Base-by-base conservation (phyloP, 1,140 invertebrate species). In the Panonychus citri region DNA sequence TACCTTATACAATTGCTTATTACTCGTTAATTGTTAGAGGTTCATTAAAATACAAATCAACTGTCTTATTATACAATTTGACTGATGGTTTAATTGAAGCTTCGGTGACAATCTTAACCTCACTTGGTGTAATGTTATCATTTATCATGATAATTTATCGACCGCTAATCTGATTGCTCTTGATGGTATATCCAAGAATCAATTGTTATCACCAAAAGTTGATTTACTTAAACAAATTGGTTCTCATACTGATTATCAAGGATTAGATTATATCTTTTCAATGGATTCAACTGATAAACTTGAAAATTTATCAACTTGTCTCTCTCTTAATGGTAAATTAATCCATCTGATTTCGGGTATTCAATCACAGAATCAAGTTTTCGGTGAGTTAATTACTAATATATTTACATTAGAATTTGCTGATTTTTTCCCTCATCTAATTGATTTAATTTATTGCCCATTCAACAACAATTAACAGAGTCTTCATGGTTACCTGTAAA, bases 401-500 rank as follows among this genome's bases (percentile, higher is more conserved):
- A n/a, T n/a, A n/a, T n/a, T n/a, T n/a, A n/a, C 30, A 34, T 34
- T 1, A 34, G 30, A 7, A n/a, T 34, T 12, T 7, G 12, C 5
- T 34, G 30, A 34, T 7, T 34, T 34, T 7, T 34, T 34, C 30
- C 30, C 30, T 34, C 30, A 34, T 34, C 12, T 34, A 34, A 7
- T 34, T 34, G 5, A 7, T 34, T 34, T 34, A 34, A 7, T 34
- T 34, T 34, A 7, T 34, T 34, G 12, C 12, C 30, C 30, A 91
- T 26, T 75, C 95, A 1, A 73, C 71, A 24, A 78, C 30, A 91
- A 27, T 75, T 95, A 1, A 73, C 71, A 24, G 78, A 87, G 56
- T 90, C 90, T 46, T 84, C 96, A 50, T 74, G 77, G 56, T 77
- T 68, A 58, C 89, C 89, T 7, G 84, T 82, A 34, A 85, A 96